Conservation (phyloP, 1,140 invertebrate species). For the Cecropterus lyciades region DNA sequence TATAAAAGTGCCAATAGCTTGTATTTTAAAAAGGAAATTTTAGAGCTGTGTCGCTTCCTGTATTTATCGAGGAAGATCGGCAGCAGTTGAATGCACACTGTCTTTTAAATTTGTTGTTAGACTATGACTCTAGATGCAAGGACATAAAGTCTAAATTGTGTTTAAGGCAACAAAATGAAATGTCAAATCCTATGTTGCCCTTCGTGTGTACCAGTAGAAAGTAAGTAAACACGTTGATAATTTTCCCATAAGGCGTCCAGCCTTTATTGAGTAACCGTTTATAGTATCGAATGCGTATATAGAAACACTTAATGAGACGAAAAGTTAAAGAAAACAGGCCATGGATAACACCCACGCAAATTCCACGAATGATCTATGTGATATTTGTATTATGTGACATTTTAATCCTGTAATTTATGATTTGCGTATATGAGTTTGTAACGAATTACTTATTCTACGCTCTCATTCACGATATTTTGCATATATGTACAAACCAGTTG, state of each 20-base stretch:
- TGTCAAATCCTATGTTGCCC: conserved; percentile 19
- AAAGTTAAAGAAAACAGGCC: conserved; percentile 59
- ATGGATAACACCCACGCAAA: conserved; percentile 54
- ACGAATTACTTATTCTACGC: not conserved
- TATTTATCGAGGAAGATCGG: conserved; percentile 22
- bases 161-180: not conserved
- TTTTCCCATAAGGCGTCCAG: conserved; percentile 53
- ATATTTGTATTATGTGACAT: conserved; percentile 10
- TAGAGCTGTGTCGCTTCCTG: conserved; percentile 27
- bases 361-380: conserved; percentile 36
- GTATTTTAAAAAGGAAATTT: conserved; percentile 28
- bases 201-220: conserved; percentile 39
- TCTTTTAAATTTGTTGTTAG: not conserved
- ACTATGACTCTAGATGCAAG: too few relatives aligned
- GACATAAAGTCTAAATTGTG: not conserved
- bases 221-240: conserved; percentile 52
- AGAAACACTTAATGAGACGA: conserved; percentile 64
- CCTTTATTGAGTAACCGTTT: conserved; percentile 52
- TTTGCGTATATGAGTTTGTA: not conserved
- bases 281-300: conserved; percentile 57
- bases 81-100: not conserved
- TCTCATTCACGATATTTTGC: too few relatives aligned
- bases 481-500: too few relatives aligned
- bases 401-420: conserved; percentile 4
- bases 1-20: conserved; percentile 19